Evolutionary conservation across 2,797 vertebrate genomes (phyloP).

Genomic region (Denticeps clupeoides): DNA sequence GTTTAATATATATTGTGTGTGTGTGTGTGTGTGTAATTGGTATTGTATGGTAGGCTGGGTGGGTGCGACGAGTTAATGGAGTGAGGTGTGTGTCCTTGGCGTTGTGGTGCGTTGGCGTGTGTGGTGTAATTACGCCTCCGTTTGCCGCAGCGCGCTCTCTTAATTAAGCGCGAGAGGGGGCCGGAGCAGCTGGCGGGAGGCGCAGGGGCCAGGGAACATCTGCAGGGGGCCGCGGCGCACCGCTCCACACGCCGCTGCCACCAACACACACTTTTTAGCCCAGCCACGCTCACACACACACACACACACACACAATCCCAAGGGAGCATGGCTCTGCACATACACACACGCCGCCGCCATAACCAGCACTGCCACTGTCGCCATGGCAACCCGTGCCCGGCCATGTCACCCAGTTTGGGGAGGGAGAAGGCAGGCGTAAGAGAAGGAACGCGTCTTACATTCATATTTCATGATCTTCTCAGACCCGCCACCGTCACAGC

Average conservation of each 20-base stretch:
- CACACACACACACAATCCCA: conserved; percentile 14
- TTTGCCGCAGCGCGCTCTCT: conserved; percentile 82
- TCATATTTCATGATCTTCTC: too few relatives aligned
- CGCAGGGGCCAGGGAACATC: conserved; percentile 89
- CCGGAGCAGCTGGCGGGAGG: conserved; percentile 92
- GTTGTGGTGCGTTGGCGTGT: conserved; percentile 47
- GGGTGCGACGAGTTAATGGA: conserved; percentile 8
- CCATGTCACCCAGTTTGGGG: conserved; percentile 61
- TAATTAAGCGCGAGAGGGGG: conserved; percentile 85
- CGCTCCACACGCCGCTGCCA: conserved; percentile 1
- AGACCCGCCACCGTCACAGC: too few relatives aligned
- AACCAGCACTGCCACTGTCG: conserved; percentile 69
- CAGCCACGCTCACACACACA: neutral
- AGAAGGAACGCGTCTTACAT: neutral
- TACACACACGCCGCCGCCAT: conserved; percentile 26
- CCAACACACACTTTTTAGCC: conserved; percentile 12
- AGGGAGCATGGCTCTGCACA: neutral
- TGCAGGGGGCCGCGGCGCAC: conserved; percentile 59
- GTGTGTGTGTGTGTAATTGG: too few relatives aligned
- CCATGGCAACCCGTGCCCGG: conserved; percentile 92
- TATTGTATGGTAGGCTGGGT: conserved; percentile 4
- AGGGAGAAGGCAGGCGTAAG: neutral
- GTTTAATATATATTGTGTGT: too few relatives aligned
- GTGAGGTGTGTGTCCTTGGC: conserved; percentile 10
- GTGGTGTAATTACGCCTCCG: conserved; percentile 74